Base-by-base conservation (phyloP, 2,113 vertebrate genomes). In the Tiliqua scincoides region DNA sequence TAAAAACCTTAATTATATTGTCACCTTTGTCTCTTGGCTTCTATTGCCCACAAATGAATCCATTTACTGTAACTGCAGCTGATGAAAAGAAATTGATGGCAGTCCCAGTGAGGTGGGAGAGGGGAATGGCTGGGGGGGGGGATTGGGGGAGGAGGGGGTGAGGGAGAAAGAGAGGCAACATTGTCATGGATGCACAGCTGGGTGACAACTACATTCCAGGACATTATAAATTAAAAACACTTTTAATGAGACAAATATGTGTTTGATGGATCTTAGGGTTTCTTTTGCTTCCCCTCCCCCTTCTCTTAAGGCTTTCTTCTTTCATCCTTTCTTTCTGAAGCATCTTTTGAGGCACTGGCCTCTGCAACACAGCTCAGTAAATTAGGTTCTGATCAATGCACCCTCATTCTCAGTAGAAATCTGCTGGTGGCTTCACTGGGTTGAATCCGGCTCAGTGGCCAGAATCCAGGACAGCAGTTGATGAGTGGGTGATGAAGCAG, bases 1-100 rank as follows among this genome's bases (percentile, higher is more conserved):
- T 98, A 98, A 98, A 98, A 98, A 97, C 96, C 97, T 97, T 98
- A 99, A 99, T 98, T 99, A 98, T 98, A 97, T 97, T 98, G 98
- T 98, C 97, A 98, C 97, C 97, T 97, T 97, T 96, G 96, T 97
- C 96, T 97, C 96, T 95, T 92, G 91, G 93, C 95, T 96, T 94
- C 91, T 91, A 89, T 93, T 96, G 96, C 96, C 95, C 94, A 97
- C 95, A 96, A 94, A 97, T 97, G 95, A 97, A 97, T 98, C 96
- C 96, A 96, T 96, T 96, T 97, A 96, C 95, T 96, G 93, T 95
- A 96, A 96, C 95, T 97, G 91, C 95, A 72, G 93, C 93, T 97
- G 96, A 97, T 96, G 95, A 95, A 92, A 94, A 96, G 96, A 96
- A 96, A 97, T 96, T 96, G 96, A 97, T 97, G 95, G 96, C 94